Percentiles rank a stretch among this genome's conserved stretches.
Conservation (phyloP, 2,797 vertebrate species). For the Pachyuromys duprasi region DNA sequence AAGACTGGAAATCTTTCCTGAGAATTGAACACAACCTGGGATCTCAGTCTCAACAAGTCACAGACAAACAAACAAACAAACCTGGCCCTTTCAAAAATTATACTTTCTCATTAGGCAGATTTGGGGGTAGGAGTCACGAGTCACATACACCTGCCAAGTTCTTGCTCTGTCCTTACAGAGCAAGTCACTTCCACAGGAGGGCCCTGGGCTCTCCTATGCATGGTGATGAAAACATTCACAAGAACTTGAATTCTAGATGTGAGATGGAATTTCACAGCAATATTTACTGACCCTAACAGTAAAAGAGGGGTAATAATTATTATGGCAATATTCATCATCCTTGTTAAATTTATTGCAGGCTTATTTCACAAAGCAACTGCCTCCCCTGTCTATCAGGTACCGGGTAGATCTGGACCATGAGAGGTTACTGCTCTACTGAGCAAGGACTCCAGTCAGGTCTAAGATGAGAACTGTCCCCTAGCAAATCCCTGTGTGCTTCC, state of each 20-base stretch:
- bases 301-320: background rate
- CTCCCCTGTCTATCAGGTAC: background rate
- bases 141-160: background rate
- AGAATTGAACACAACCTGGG: slow-evolving; percentile 49
- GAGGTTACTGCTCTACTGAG: background rate
- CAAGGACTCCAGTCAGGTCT: background rate
- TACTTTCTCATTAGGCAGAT: background rate
- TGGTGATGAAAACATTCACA: background rate
- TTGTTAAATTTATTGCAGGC: background rate
- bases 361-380: background rate
- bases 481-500: background rate
- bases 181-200: background rate
- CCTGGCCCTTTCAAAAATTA: background rate
- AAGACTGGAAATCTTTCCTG: slow-evolving; percentile 25
- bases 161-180: background rate
- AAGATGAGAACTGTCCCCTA: background rate
- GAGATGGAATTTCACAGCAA: background rate
- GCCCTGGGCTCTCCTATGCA: background rate
- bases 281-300: background rate
- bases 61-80: background rate
- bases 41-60: slow-evolving; percentile 49
- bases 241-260: background rate
- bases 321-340: background rate
- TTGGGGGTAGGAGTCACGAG: background rate
- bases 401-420: background rate